Conservation (phyloP, 2,113 vertebrate species). For the Rhagologus leucostigma region DNA sequence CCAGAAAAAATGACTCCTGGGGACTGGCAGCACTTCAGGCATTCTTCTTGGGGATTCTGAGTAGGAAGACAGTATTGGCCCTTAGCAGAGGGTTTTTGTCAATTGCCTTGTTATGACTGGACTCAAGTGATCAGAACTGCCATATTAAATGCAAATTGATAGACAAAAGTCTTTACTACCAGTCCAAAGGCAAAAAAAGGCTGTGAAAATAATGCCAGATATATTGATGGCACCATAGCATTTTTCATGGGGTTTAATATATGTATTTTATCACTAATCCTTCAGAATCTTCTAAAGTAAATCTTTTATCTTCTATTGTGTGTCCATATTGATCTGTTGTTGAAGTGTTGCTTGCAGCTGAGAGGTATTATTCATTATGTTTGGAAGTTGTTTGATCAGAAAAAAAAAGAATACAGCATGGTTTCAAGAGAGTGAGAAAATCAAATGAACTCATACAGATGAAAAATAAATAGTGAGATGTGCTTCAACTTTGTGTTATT, state of each 20-base stretch:
- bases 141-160: not conserved
- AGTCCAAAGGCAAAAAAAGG: not conserved
- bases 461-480: not conserved
- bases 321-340: not conserved
- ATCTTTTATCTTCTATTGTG: not conserved
- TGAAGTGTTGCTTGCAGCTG: not conserved
- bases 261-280: not conserved
- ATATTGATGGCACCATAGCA: not conserved
- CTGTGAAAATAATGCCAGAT: not conserved
- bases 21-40: not conserved
- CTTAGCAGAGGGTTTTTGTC: not conserved
- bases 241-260: not conserved
- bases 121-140: not conserved
- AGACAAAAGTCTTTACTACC: not conserved
- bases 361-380: not conserved
- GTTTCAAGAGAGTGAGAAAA: not conserved
- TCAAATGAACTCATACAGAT: not conserved
- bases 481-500: not conserved
- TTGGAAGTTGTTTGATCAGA: not conserved
- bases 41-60: not conserved
- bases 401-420: not conserved
- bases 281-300: not conserved
- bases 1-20: not conserved
- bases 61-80: not conserved
- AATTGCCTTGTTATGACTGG: not conserved